Percentiles rank a stretch among this genome's conserved stretches.
phyloP scores from a whole-genome alignment of 2,797 vertebrate species.

The Arctocebus calabarensis region DNA sequence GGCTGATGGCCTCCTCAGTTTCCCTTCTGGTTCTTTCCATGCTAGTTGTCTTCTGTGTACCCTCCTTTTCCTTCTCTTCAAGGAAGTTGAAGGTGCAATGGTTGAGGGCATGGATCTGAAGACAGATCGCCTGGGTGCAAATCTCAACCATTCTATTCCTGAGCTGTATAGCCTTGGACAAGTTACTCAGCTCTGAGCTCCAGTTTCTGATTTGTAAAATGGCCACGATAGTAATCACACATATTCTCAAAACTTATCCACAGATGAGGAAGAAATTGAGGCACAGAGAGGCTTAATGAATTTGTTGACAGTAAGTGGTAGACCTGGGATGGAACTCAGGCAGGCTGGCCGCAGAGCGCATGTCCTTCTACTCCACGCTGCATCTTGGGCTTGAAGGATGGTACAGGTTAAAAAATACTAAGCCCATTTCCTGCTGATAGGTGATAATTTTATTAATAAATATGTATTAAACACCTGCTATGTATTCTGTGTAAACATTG shows the following conservation, averaged over 20 bases:
- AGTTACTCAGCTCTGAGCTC: background rate
- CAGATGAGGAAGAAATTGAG: background rate
- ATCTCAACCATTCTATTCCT: background rate
- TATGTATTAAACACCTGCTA: background rate
- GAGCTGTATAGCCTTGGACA: background rate
- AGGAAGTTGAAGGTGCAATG: background rate
- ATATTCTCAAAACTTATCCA: background rate
- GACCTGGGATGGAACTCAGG: background rate
- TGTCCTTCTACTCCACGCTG: background rate
- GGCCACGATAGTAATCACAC: background rate
- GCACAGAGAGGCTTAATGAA: background rate
- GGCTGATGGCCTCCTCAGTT: background rate
- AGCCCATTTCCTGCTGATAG: background rate
- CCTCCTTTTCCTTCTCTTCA: background rate
- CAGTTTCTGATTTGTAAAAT: background rate
- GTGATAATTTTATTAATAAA: background rate
- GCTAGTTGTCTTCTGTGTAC: background rate
- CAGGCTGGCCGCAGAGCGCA: background rate
- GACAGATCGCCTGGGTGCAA: background rate
- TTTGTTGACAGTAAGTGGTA: background rate
- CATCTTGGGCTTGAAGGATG: background rate
- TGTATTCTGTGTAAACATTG: background rate
- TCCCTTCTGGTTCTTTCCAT: background rate
- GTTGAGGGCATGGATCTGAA: no score
- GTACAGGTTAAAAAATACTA: background rate